Percentiles rank a stretch among this genome's conserved stretches.
Evolutionary conservation across 2,113 vertebrate species (phyloP).

Genomic region (Zosterops pallidus): DNA sequence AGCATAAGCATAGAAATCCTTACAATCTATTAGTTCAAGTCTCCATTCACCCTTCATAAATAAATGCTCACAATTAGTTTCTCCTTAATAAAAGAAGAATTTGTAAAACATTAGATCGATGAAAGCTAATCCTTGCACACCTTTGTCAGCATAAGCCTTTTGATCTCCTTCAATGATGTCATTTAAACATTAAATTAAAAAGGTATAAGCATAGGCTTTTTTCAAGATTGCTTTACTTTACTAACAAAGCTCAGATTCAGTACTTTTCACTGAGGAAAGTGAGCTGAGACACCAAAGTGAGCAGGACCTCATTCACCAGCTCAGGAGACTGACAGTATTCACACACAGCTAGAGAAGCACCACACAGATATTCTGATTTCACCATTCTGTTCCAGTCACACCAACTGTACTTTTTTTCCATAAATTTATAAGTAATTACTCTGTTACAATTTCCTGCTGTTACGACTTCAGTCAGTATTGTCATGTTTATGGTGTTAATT

Average conservation of each 20-base stretch:
- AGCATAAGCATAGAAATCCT: background rate
- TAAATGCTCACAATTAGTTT: background rate
- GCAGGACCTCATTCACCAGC: background rate
- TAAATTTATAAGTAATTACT: background rate
- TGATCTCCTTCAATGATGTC: accelerated
- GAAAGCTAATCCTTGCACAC: background rate
- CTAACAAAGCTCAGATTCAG: background rate
- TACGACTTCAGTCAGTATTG: background rate
- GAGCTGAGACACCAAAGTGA: background rate
- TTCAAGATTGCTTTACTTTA: background rate
- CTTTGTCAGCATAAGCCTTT: background rate
- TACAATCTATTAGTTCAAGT: background rate
- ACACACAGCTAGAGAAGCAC: background rate
- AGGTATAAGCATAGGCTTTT: background rate
- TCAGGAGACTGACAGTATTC: background rate
- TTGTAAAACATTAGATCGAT: background rate
- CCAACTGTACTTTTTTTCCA: background rate
- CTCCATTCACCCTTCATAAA: background rate
- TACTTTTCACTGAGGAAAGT: background rate
- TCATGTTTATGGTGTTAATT: background rate
- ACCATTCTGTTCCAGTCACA: background rate
- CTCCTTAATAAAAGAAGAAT: background rate
- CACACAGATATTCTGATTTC: background rate
- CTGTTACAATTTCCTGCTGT: background rate
- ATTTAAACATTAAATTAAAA: background rate